A percentile compares a stretch with the other conserved stretches of the same genome.
These are phyloP conservation scores for Antennarius striatus DNA, from an alignment of 2,113 vertebrate genomes.

Conservation along the genomic window DNA sequence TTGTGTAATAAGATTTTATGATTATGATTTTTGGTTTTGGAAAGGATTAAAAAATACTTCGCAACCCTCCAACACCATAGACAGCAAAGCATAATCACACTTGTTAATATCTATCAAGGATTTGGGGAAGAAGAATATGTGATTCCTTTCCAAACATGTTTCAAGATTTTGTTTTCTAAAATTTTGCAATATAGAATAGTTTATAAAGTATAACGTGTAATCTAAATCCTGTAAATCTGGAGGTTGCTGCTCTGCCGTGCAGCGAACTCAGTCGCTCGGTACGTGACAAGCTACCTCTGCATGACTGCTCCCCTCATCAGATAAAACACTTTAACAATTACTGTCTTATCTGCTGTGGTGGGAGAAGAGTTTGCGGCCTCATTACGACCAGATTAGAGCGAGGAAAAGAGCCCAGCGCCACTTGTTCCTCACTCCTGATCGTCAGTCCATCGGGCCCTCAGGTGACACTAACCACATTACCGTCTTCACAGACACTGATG, in stretches of 20 bases:
- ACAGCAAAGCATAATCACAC: too few species aligned
- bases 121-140: too few species aligned
- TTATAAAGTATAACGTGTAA: not conserved
- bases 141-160: too few species aligned
- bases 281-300: slow-evolving; percentile 44
- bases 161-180: too few species aligned
- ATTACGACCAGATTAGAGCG: slow-evolving; percentile 76
- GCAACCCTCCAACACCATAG: too few species aligned
- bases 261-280: slow-evolving; percentile 29
- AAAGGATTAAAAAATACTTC: too few species aligned
- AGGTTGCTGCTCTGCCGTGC: slow-evolving; percentile 7
- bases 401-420: slow-evolving; percentile 44
- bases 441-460: slow-evolving; percentile 47
- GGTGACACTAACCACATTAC: slow-evolving; percentile 61
- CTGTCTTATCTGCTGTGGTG: slow-evolving; percentile 74
- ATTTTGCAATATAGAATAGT: too few species aligned
- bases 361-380: slow-evolving; percentile 67
- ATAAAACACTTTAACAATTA: slow-evolving; percentile 82
- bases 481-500: slow-evolving; percentile 33
- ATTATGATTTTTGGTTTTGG: too few species aligned
- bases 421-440: slow-evolving; percentile 46
- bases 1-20: too few species aligned
- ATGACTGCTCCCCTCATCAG: slow-evolving; percentile 62
- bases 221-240: slow-evolving; percentile 11
- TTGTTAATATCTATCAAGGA: too few species aligned